phyloP scores from a whole-genome alignment of 2,888 invertebrate genomes.

The Strigamia crassipes region DNA sequence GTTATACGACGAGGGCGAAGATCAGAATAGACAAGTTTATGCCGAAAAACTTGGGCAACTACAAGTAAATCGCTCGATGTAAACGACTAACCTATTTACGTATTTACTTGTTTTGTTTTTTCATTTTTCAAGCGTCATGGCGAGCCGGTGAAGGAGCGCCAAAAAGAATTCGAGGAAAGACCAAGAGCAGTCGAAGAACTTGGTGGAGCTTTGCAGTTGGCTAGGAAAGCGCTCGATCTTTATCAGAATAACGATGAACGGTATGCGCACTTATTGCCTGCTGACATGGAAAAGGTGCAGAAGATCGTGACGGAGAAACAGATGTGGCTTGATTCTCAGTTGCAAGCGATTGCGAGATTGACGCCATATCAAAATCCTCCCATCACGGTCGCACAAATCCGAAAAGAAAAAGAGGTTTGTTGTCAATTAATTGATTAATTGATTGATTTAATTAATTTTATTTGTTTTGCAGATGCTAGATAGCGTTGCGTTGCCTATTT shows the following conservation, averaged over 20 bases:
- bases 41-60: conserved; percentile 63
- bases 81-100: neutral
- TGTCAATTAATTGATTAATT: neutral
- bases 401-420: conserved; percentile 75
- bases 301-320: conserved; percentile 73
- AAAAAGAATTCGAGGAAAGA: conserved; percentile 78
- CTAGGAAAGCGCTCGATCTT: conserved; percentile 75
- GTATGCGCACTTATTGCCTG: conserved; percentile 73
- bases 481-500: conserved; percentile 68
- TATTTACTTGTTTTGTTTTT: conserved; percentile 55
- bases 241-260: conserved; percentile 70
- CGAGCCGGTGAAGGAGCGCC: conserved; percentile 84
- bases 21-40: conserved; percentile 78
- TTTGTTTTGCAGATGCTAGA: conserved; percentile 63
- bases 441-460: neutral
- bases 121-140: conserved; percentile 71
- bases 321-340: conserved; percentile 80
- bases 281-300: conserved; percentile 75
- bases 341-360: conserved; percentile 68
- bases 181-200: conserved; percentile 80
- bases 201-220: conserved; percentile 74
- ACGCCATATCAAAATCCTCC: conserved; percentile 75
- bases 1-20: conserved; percentile 97
- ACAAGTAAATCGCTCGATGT: conserved; percentile 57
- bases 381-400: conserved; percentile 77